A percentile compares a stretch with the other conserved stretches of the same genome.
These are phyloP conservation scores for Caenorhabditis sp. DNA, from an alignment of 2,888 invertebrate species.

Conservation along the genomic window DNA sequence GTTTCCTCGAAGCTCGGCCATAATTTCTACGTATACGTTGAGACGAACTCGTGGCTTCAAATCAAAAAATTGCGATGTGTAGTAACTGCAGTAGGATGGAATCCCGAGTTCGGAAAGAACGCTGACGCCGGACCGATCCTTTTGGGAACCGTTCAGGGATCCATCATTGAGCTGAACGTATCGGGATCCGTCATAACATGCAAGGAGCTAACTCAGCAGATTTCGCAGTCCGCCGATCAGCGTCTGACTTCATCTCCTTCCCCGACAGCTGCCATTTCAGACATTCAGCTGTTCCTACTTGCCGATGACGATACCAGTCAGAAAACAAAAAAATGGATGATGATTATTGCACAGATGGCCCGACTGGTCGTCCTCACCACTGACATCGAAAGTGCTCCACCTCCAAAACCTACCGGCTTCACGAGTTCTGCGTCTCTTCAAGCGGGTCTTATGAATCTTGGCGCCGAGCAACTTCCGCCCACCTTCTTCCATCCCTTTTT, in stretches of 20 bases:
- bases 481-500: slow-evolving; percentile 63
- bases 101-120: slow-evolving; percentile 71
- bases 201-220: slow-evolving; percentile 62
- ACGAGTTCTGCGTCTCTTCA: slow-evolving; percentile 59
- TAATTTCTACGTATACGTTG: slow-evolving; percentile 74
- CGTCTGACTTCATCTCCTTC: slow-evolving; percentile 1
- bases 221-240: slow-evolving; percentile 10
- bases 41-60: slow-evolving; percentile 51
- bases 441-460: slow-evolving; percentile 56
- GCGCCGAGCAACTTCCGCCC: slow-evolving; percentile 44
- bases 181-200: slow-evolving; percentile 60
- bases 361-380: slow-evolving; percentile 51
- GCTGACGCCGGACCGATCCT: slow-evolving; percentile 74
- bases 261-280: slow-evolving; percentile 52
- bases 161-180: slow-evolving; percentile 59
- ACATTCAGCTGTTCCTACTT: slow-evolving; percentile 61
- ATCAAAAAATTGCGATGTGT: slow-evolving; percentile 68
- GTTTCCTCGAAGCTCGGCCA: slow-evolving; percentile 71
- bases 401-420: slow-evolving; percentile 27
- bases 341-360: slow-evolving; percentile 67
- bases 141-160: slow-evolving; percentile 73
- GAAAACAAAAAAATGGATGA: slow-evolving; percentile 62
- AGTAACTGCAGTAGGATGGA: slow-evolving; percentile 77
- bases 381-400: slow-evolving; percentile 7
- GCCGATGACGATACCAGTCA: slow-evolving; percentile 16